Base-by-base conservation (phyloP, 2,797 vertebrate genomes). In the Denticeps clupeoides region DNA sequence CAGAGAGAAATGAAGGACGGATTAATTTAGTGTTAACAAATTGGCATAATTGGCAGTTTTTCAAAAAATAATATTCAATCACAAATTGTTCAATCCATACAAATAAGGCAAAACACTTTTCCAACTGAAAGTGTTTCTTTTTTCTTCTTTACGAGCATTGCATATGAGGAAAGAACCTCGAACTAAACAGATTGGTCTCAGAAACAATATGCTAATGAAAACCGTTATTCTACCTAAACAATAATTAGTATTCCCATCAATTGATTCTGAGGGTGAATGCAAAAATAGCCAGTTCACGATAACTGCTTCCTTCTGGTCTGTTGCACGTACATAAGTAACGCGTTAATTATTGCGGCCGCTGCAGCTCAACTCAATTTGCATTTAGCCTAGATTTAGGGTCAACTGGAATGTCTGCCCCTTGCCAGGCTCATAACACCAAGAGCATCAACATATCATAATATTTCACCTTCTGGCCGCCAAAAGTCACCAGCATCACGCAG, bases 381-480 rank as follows among this genome's bases (percentile, higher is more conserved):
- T 70, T 65, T 65, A 67, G 63, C 67, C 55, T 56, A 58, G 50
- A 67, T 67, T 58, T 58, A 49, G 55, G 58, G 59, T 64, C 67
- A 64, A 64, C 59, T 48, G 41, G 41, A 48, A 54, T 57, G 53
- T 56, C 45, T 52, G 51, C 48, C 47, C 42, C 33, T 40, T 49
- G 50, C 32, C 55, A 54, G 19, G 41, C 33, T 16, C 41, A 24
- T 45, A 35, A 28, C 16, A 22, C 19, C 3, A 35, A 35, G n/a
- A 47, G 47, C 35, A 35, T 12, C 21, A 26, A 25, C 29, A 8
- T 9, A 35, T 35, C 32, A 35, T 35, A 35, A 35, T 16, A 35
- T 5, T 15, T 13, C 13, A 35, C 32, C 32, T 32, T 7, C 7
- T 32, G 32, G 26, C 8, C 8, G 7, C 13, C 32, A 35, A 35